Evolutionary conservation across 23 tunicate species (phyloP).

Genomic region (Trididemnum clinides): DNA sequence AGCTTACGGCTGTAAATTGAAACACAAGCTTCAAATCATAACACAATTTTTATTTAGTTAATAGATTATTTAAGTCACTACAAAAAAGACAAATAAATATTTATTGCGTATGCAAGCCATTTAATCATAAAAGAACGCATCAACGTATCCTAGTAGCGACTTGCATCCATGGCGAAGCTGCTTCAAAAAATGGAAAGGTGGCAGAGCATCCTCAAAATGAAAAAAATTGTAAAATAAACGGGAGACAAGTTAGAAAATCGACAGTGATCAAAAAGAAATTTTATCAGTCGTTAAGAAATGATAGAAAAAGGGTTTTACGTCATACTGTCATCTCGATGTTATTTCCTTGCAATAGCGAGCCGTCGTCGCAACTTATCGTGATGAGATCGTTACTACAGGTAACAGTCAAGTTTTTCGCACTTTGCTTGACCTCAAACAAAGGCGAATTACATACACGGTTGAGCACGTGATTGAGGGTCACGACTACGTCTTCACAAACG

Average conservation of each 20-base stretch:
- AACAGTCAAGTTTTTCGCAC: background rate
- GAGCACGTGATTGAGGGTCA: background rate
- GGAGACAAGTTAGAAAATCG: background rate
- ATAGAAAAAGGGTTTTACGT: background rate
- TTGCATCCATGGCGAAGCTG: no score
- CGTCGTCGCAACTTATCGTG: conserved; percentile 38
- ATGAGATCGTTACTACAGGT: background rate
- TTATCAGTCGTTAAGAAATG: background rate
- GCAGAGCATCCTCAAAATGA: no score
- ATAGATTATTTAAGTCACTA: no score
- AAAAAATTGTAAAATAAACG: no score
- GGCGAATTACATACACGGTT: conserved; percentile 4
- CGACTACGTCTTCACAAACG: background rate
- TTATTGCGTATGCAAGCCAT: no score
- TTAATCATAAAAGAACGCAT: no score
- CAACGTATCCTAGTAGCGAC: no score
- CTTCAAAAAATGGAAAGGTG: no score
- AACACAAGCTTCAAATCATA: no score
- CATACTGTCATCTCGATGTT: conserved; percentile 26
- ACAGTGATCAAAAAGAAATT: background rate
- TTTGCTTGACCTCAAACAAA: background rate
- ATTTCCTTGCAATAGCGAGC: conserved; percentile 38
- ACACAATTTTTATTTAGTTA: no score
- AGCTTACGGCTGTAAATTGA: no score
- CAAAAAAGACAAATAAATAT: no score